These are phyloP conservation scores for Nannospalax galili DNA, from an alignment of 2,113 vertebrate species.

Conservation along the genomic window DNA sequence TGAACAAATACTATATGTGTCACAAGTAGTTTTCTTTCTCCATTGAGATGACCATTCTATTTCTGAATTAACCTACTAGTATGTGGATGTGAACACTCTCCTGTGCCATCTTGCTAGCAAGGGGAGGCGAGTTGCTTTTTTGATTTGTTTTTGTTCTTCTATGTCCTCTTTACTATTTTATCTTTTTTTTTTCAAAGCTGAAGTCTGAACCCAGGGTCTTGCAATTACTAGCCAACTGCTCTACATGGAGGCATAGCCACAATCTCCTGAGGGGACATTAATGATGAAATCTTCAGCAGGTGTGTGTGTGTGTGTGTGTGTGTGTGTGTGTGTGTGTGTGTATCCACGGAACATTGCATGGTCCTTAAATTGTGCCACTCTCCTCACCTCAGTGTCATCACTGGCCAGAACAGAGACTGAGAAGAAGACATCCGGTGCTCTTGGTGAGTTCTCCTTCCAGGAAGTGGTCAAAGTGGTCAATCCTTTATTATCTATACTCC, in stretches of 20 bases:
- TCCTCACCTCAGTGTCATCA: not conserved
- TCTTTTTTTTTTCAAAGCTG: too few species aligned
- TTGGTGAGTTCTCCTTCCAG: not conserved
- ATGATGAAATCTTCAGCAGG: not conserved
- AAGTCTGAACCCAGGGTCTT: too few species aligned
- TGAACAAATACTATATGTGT: not conserved
- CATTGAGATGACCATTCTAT: not conserved
- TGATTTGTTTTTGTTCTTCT: too few species aligned
- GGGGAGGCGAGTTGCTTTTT: too few species aligned
- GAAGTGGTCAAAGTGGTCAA: not conserved
- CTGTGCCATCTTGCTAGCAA: constrained; percentile 25
- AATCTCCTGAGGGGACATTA: not conserved
- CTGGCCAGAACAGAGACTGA: not conserved
- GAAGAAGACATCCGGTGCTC: not conserved
- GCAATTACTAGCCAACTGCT: too few species aligned
- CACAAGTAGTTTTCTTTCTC: not conserved
- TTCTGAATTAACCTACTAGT: not conserved
- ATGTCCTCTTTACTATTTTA: too few species aligned
- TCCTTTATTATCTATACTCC: not conserved
- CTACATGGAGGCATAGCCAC: too few species aligned
- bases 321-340: too few species aligned
- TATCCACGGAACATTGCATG: not conserved
- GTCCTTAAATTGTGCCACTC: not conserved
- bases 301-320: too few species aligned
- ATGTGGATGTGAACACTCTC: not conserved